These are phyloP conservation scores for Dysidea cf. avara DNA, from an alignment of 37 sponge, comb jelly and placozoan species.

Conservation along the genomic window DNA sequence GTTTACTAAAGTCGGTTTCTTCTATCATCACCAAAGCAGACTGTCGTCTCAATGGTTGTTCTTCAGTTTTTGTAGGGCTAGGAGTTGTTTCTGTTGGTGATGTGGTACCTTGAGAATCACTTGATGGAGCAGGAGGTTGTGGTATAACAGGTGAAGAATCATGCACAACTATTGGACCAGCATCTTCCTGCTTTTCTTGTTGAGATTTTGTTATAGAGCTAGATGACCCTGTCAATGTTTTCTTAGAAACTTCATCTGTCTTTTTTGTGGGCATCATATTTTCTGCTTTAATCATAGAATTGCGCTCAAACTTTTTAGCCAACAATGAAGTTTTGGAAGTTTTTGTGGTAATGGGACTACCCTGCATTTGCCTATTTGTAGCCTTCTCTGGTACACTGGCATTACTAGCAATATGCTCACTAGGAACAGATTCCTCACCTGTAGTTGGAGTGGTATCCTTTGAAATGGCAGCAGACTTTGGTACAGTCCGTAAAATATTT, in stretches of 20 bases:
- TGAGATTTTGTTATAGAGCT: not conserved
- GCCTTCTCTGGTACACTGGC: too few species aligned
- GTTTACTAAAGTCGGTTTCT: not conserved
- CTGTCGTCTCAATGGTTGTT: not conserved
- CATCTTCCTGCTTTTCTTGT: not conserved
- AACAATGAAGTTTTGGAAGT: too few species aligned
- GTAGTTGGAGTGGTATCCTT: too few species aligned
- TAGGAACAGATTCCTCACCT: too few species aligned
- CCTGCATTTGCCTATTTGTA: too few species aligned
- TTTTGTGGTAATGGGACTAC: too few species aligned
- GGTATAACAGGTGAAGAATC: not conserved
- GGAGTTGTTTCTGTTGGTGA: not conserved
- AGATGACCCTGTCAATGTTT: not conserved
- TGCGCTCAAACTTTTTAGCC: not conserved
- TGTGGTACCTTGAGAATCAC: not conserved
- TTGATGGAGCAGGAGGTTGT: not conserved
- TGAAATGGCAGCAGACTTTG: too few species aligned
- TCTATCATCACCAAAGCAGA: not conserved
- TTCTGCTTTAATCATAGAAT: slow-evolving; percentile 3
- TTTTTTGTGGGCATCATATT: not conserved
- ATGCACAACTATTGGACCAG: not conserved
- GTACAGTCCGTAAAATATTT: too few species aligned
- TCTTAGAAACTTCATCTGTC: not conserved
- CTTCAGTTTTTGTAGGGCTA: not conserved
- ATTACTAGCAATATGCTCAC: too few species aligned